phyloP scores from a whole-genome alignment of 2,888 invertebrate species.

The Oscheius sp. region DNA sequence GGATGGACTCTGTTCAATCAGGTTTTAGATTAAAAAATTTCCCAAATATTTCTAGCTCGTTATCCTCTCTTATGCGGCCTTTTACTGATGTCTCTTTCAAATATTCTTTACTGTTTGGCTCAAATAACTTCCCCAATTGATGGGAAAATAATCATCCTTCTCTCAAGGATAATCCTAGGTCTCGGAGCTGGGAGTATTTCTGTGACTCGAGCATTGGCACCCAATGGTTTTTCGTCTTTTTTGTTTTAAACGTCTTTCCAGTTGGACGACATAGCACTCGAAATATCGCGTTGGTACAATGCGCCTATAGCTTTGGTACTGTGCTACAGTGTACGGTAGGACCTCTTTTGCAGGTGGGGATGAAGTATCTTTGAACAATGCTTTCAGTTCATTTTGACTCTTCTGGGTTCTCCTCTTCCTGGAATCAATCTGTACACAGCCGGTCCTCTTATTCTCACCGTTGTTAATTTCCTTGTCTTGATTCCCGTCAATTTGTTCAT shows the following conservation, averaged over 20 bases:
- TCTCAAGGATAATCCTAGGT: conserved; percentile 4
- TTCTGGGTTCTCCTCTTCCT: neutral
- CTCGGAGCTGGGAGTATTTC: conserved; percentile 4
- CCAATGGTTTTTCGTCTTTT: neutral
- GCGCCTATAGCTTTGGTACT: conserved; percentile 7
- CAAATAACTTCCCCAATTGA: neutral
- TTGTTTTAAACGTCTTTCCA: neutral
- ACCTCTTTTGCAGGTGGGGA: neutral
- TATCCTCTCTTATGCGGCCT: conserved; percentile 3
- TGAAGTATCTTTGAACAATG: neutral
- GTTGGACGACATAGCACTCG: neutral
- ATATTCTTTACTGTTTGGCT: conserved; percentile 1
- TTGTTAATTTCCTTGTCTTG: neutral
- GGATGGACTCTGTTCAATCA: conserved; percentile 5
- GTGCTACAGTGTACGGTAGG: conserved; percentile 4
- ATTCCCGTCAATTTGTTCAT: neutral
- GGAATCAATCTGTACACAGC: neutral
- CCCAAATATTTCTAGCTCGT: conserved; percentile 4
- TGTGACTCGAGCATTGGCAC: neutral
- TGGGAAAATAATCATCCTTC: conserved; percentile 8
- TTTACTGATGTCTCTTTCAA: neutral
- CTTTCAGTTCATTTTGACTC: neutral
- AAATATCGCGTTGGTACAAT: conserved; percentile 1
- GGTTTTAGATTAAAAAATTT: too few relatives aligned
- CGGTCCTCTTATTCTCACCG: neutral